Conservation (phyloP, 2,888 invertebrate genomes). For the Anarsia innoxiella region DNA sequence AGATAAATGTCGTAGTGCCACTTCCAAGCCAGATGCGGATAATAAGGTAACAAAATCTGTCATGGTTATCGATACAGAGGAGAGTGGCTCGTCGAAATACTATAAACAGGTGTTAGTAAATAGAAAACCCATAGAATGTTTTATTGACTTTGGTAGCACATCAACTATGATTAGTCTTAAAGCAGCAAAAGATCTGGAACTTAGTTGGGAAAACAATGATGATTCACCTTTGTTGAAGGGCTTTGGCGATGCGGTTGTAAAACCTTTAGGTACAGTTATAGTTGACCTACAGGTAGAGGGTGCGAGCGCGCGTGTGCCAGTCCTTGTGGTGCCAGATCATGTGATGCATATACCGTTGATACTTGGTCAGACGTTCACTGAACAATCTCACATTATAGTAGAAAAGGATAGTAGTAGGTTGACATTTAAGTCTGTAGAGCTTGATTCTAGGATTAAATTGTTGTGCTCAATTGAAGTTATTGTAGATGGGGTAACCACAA, state of each 20-base stretch:
- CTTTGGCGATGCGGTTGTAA: slow-evolving; percentile 5
- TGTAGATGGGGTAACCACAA: neutral
- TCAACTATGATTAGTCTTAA: neutral
- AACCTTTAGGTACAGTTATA: neutral
- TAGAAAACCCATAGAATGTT: neutral
- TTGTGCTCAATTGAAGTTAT: neutral
- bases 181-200: neutral
- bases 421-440: neutral
- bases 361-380: slow-evolving; percentile 5
- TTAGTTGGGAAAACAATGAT: neutral
- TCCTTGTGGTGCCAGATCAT: slow-evolving; percentile 3
- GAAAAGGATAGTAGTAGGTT: neutral
- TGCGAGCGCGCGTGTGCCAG: neutral
- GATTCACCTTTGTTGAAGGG: slow-evolving; percentile 1
- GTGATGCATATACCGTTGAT: slow-evolving; percentile 1
- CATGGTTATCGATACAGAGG: neutral
- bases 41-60: neutral
- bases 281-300: neutral
- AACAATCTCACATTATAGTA: slow-evolving; percentile 2
- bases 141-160: neutral
- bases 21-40: neutral
- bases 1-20: neutral
- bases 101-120: neutral
- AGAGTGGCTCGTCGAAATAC: neutral
- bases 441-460: neutral